Base-by-base conservation (phyloP, 2,888 invertebrate genomes). In the Hydroisotoma schaefferi region DNA sequence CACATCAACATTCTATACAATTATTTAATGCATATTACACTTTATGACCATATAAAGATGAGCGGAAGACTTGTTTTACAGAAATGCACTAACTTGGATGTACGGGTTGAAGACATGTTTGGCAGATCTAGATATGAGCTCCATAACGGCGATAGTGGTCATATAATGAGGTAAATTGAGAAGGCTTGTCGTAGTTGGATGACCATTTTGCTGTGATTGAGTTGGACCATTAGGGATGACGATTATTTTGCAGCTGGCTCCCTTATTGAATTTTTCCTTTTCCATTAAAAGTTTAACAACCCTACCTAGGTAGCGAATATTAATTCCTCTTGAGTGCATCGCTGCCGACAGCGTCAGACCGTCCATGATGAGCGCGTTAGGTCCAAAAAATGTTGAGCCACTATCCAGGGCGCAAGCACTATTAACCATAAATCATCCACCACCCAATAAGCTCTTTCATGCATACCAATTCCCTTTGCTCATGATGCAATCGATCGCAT, bases 311-410 rank as follows among this genome's bases (percentile, higher is more conserved):
- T 99, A 99, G 59, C 98, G 85, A 70, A 98, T 87, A 80, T 99
- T 99, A 74, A 99, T 94, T 70, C 99, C 99, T 68, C 91, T 86
- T 73, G 87, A 88, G 79, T 99, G 99, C 77, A 99, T 81, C 8
- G 93, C 88, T 77, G 97, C 95, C 0, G 92, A 87, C 63, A 99
- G 81, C 1, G 91, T 93, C 55, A 84, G 84, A 51, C 98, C 98
- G 80, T 99, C 98, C 85, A 97, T 91, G 55, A 72, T 67, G 48
- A 72, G 65, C 27, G 72, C 69, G 38, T 72, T 72, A 8, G 71
- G 71, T 38, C 72, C 72, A 52, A 72, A 71, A 62, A 72, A 72
- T 12, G 72, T 69, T 6, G 71, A 67, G 47, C 72, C 72, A 66
- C 68, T 70, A 60, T 72, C 72, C 65, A 72, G 67, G 59, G 70